phyloP scores from a whole-genome alignment of 1,140 invertebrate genomes.

The Chironomus tepperi region DNA sequence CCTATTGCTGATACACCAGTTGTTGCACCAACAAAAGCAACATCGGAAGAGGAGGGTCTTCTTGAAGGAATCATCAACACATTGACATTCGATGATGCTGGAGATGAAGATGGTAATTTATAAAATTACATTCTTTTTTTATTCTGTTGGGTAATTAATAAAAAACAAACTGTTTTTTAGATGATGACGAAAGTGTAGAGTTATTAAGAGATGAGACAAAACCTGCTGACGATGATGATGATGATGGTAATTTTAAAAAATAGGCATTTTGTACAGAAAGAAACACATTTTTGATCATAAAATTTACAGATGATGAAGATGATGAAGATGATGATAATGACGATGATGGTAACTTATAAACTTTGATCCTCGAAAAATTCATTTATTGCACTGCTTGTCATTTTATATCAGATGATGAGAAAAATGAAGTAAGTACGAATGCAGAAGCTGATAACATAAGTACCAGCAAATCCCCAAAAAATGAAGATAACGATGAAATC shows the following conservation, averaged over 20 bases:
- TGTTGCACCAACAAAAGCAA: neutral
- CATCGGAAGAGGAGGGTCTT: constrained; percentile 3
- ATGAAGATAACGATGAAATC: neutral
- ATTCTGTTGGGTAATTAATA: neutral
- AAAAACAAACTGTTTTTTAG: neutral
- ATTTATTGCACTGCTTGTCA: neutral
- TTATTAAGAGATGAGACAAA: constrained; percentile 3
- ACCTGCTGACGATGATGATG: neutral
- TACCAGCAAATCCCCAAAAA: neutral
- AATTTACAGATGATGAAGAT: neutral
- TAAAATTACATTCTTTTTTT: too few species aligned
- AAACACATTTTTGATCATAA: neutral
- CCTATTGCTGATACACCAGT: neutral
- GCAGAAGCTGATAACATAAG: neutral
- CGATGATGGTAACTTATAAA: neutral
- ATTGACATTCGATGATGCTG: neutral
- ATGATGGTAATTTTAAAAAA: neutral
- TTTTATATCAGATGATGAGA: constrained; percentile 3
- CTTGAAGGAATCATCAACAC: constrained; percentile 8
- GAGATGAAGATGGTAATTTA: neutral
- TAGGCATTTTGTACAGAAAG: neutral
- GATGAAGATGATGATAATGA: neutral
- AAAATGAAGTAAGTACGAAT: neutral
- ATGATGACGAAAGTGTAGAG: constrained; percentile 18
- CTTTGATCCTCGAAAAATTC: neutral